A percentile compares a stretch with the other conserved stretches of the same genome.
These are phyloP conservation scores for Saccostrea glomerata DNA, from an alignment of 1,140 invertebrate species.

Conservation along the genomic window DNA sequence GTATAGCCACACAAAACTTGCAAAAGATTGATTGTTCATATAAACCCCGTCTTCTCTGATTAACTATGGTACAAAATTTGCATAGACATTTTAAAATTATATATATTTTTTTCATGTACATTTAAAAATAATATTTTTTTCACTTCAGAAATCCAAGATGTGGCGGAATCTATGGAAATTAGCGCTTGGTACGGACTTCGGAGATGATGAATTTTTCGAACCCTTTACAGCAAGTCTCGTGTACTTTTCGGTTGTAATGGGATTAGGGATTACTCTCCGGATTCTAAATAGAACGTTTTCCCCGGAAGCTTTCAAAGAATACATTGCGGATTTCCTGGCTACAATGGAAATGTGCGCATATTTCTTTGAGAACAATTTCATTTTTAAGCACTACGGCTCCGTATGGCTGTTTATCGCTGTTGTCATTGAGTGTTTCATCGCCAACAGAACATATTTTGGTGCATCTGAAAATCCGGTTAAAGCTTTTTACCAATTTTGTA, in stretches of 20 bases:
- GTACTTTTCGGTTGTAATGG: slow-evolving; percentile 69
- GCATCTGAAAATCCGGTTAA: slow-evolving; percentile 73
- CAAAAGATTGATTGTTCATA: too few relatives aligned
- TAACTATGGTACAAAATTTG: too few relatives aligned
- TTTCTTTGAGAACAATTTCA: slow-evolving; percentile 75
- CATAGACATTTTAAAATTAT: too few relatives aligned
- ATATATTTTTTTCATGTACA: too few relatives aligned
- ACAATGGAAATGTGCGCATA: slow-evolving; percentile 75
- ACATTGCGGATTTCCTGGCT: slow-evolving; percentile 68
- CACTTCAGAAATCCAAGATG: slow-evolving; percentile 35
- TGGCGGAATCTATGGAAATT: slow-evolving; percentile 62
- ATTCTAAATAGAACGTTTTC: slow-evolving; percentile 60
- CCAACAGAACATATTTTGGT: slow-evolving; percentile 69
- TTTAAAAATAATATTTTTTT: background rate
- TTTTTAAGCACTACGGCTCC: slow-evolving; percentile 72
- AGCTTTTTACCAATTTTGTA: slow-evolving; percentile 62
- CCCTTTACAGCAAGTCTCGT: slow-evolving; percentile 70
- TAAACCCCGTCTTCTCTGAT: too few relatives aligned
- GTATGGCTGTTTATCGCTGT: slow-evolving; percentile 70
- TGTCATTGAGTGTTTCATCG: slow-evolving; percentile 69
- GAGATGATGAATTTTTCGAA: slow-evolving; percentile 64
- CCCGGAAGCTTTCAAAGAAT: slow-evolving; percentile 57
- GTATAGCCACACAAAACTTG: too few relatives aligned
- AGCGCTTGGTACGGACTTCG: slow-evolving; percentile 53
- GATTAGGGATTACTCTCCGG: slow-evolving; percentile 63